Base-by-base conservation (phyloP, 2,888 invertebrate species). In the Platycheirus albimanus region DNA sequence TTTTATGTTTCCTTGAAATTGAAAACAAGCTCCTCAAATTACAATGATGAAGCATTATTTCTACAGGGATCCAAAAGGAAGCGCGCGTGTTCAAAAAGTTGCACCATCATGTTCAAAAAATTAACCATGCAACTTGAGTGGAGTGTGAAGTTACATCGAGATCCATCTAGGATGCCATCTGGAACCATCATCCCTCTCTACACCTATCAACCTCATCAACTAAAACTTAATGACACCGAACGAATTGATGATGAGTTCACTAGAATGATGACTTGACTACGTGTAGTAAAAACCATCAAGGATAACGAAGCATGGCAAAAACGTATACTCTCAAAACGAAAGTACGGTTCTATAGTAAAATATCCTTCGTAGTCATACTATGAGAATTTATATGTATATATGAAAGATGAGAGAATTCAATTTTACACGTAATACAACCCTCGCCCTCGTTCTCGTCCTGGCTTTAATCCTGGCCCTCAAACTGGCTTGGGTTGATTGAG, bases 181-280 rank as follows among this genome's bases (percentile, higher is more conserved):
- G 19, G n/a, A 63, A 33, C 10, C n/a, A n/a, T n/a, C n/a, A n/a
- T n/a, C n/a, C n/a, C n/a, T n/a, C n/a, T n/a, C n/a, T n/a, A n/a
- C n/a, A n/a, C 10, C 15, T 36, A 49, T 51, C 38, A 47, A 36
- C 36, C 15, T 24, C 49, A 38, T 38, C 49, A 51, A 38, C 64
- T 49, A 15, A 11, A 64, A 45, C 61, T 45, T 61, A 61, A 64
- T 72, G 19, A 47, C 33, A 72, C 45, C 56, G 19, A 49, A 47
- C 49, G 56, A 74, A 74, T 56, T 13, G 56, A 58, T 74, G 56
- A 74, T 63, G 63, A 71, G 66, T 74, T 74, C 20, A 56, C 66
- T 33, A 36, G 10, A 66, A 74, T 38, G 56, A 30, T 64, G 61
- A 71, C 71, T 41, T 64, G 51, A 61, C 71, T 41, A 71, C 51